Evolutionary conservation across 2,888 invertebrate genomes (phyloP), one percentile per base, ranked within the genome.

Genomic region (Drosophila ustulata): DNA sequence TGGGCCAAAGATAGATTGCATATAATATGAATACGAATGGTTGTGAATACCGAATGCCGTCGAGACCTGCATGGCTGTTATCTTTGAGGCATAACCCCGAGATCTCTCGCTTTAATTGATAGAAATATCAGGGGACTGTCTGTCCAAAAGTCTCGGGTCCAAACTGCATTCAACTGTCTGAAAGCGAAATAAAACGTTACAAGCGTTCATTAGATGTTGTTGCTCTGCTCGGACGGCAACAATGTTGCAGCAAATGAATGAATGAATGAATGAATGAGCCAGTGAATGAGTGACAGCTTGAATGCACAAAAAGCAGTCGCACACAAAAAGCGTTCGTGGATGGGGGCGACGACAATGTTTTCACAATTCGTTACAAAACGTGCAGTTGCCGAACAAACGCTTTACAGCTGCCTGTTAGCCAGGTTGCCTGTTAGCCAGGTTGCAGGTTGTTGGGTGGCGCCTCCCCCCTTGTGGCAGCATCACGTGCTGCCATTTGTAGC

Each of bases 241-340:
- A 86, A 85, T 89, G 89, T 86, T 88, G 76, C 86, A 58, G 55
- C 86, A 82, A 85, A 82, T 82, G 88, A 88, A 75, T 82, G 84
- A 18, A 18, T 18, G 18, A 70, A 51, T 64, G 75, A 81, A 25
- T 73, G 64, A 70, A 28, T 72, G 73, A 77, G 46, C 32, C 46
- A 50, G 47, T 58, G 66, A 65, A 30, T 69, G 68, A 72, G 55
- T 55, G 80, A 66, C 45, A 49, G 49, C 55, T 66, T 86, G 88
- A 81, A 78, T 83, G 88, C 81, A 68, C 78, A 80, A 80, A 77
- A 70, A 78, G 82, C 65, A 59, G 62, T 64, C 59, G 57, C 66
- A 39, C 18, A 18, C 18, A 18, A 18, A 18, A 18, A 18, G 52
- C 32, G 23, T n/a, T 11, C 2, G 8, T 2, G 37, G 18, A 26